Conservation (phyloP, 2,888 invertebrate species). For the Micropterix aruncella region DNA sequence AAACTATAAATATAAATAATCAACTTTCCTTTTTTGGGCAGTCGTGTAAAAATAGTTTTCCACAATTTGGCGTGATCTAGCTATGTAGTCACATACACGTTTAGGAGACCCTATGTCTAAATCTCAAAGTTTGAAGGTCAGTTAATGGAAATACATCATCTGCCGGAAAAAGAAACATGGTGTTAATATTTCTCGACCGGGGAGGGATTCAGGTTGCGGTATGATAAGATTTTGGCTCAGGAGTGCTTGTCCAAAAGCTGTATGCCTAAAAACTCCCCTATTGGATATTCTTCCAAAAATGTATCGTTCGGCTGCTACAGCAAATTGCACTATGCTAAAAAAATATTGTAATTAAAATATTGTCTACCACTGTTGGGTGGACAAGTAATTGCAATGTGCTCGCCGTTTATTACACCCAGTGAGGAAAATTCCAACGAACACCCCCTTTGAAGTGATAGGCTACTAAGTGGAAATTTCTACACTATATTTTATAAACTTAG, state of each 20-base stretch:
- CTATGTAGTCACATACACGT: conserved; percentile 4
- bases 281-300: conserved; percentile 10
- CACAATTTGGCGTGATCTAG: conserved; percentile 1
- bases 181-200: conserved; percentile 5
- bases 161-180: not conserved
- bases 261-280: conserved; percentile 6
- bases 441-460: too few species aligned
- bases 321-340: conserved; percentile 11
- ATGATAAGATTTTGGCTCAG: not conserved
- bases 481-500: too few species aligned
- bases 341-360: conserved; percentile 12
- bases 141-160: not conserved
- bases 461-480: too few species aligned
- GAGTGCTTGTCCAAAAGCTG: not conserved
- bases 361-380: conserved; percentile 8
- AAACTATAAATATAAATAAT: too few species aligned
- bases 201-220: conserved; percentile 1
- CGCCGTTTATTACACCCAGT: conserved; percentile 12
- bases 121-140: conserved; percentile 1
- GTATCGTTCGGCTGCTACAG: conserved; percentile 8
- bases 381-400: conserved; percentile 10
- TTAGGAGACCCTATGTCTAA: conserved; percentile 6
- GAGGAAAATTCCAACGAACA: conserved; percentile 10
- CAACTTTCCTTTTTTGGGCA: too few species aligned
- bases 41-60: too few species aligned